Percentiles rank a stretch among this genome's conserved stretches.
phyloP scores from a whole-genome alignment of 2,113 vertebrate genomes.

The Cynoglossus semilaevis region DNA sequence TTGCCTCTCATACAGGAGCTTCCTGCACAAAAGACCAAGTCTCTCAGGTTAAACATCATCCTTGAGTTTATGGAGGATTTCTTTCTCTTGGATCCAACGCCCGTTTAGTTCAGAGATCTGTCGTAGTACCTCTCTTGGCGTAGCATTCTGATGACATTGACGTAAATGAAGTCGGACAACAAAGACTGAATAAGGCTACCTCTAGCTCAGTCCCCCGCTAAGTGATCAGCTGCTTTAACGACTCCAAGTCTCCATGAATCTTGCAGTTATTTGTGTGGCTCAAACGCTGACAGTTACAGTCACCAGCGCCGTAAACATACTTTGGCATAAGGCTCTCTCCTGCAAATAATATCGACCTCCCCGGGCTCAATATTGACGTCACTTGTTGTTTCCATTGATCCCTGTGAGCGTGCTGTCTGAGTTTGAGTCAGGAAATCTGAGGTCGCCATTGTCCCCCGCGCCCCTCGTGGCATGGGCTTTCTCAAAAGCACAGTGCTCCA shows the following conservation, averaged over 20 bases:
- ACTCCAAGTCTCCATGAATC: constrained; percentile 36
- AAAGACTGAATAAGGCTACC: constrained; percentile 59
- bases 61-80: constrained; percentile 61
- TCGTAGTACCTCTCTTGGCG: constrained; percentile 50
- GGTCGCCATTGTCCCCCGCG: constrained; percentile 9
- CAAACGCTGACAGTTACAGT: constrained; percentile 2
- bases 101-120: constrained; percentile 61
- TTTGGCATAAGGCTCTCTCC: constrained; percentile 4
- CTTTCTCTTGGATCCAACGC: constrained; percentile 53
- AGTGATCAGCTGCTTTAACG: constrained; percentile 51
- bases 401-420: constrained; percentile 10
- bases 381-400: constrained; percentile 17
- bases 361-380: constrained; percentile 13
- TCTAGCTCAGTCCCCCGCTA: constrained; percentile 35
- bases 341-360: constrained; percentile 8
- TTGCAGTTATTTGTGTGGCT: constrained; percentile 15
- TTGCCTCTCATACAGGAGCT: constrained; percentile 39
- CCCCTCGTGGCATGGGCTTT: constrained; percentile 57
- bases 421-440: constrained; percentile 48
- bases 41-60: constrained; percentile 55
- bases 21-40: constrained; percentile 55
- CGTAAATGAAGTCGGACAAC: constrained; percentile 62
- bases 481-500: constrained; percentile 58
- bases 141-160: constrained; percentile 53
- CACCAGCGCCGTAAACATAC: constrained; percentile 2